A percentile compares a stretch with the other conserved stretches of the same genome.
These are phyloP conservation scores for Enteromius anoplus DNA, from an alignment of 2,797 vertebrate species.

Conservation along the genomic window DNA sequence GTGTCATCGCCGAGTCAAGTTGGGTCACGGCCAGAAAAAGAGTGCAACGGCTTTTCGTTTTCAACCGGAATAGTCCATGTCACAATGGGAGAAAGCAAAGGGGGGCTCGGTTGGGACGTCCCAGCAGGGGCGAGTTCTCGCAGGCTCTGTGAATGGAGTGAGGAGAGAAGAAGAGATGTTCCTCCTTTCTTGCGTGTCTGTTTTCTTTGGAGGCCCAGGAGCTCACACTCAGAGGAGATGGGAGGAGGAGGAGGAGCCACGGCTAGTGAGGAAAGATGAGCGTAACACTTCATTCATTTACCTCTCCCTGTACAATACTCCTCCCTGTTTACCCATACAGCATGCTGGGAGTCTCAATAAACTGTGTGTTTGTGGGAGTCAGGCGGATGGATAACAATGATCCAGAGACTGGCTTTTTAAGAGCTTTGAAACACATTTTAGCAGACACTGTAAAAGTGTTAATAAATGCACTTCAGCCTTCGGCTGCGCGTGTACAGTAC, in stretches of 20 bases:
- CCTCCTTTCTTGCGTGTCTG: conserved; percentile 78
- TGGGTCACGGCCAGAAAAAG: conserved; percentile 9
- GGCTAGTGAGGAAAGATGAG: conserved; percentile 69
- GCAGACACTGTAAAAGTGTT: conserved; percentile 8
- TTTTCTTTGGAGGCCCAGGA: conserved; percentile 75
- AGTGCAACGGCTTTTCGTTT: background rate
- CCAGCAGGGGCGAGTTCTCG: conserved; percentile 62
- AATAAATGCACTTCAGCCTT: background rate
- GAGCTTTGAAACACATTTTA: conserved; percentile 33
- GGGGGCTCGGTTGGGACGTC: conserved; percentile 55
- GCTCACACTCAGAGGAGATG: conserved; percentile 79
- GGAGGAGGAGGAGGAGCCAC: conserved; percentile 70
- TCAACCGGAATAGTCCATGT: conserved; percentile 44
- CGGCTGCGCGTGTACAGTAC: background rate
- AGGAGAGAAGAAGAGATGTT: conserved; percentile 70
- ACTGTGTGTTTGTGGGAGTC: conserved; percentile 20
- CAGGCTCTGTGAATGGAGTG: conserved; percentile 71
- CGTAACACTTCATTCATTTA: conserved; percentile 82
- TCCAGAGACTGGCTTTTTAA: conserved; percentile 42
- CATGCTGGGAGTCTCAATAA: conserved; percentile 44
- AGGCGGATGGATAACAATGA: conserved; percentile 33
- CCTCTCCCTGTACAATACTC: conserved; percentile 56
- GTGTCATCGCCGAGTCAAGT: conserved; percentile 61
- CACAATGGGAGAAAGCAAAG: conserved; percentile 47
- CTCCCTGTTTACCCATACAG: conserved; percentile 46